Percentiles rank a stretch among this genome's conserved stretches.
Conservation (phyloP, 1,140 invertebrate species). For the Cotesia vestalis region DNA sequence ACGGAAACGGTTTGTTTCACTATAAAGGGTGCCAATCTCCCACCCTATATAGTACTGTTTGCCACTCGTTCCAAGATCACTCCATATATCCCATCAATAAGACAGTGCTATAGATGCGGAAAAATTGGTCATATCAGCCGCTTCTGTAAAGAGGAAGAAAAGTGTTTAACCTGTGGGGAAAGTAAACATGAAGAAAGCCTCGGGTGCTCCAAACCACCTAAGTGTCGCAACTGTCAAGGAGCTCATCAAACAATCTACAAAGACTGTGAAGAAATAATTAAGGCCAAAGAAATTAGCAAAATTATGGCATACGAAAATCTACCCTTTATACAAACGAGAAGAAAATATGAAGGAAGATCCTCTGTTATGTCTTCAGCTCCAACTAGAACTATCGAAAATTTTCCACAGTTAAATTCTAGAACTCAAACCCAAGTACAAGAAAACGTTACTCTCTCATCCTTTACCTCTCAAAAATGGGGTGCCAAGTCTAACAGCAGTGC, state of each 20-base stretch:
- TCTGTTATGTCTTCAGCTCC: no score
- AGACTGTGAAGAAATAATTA: background rate
- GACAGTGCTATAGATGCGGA: slow-evolving; percentile 3
- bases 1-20: background rate
- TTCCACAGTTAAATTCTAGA: no score
- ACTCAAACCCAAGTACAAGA: no score
- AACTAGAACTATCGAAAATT: no score
- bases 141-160: background rate
- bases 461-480: no score
- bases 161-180: background rate
- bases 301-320: slow-evolving; percentile 22
- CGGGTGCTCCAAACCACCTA: background rate
- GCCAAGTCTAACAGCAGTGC: no score
- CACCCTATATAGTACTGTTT: background rate
- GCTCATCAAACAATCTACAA: background rate
- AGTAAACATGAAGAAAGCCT: background rate
- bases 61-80: background rate
- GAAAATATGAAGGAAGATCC: background rate
- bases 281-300: slow-evolving; percentile 1
- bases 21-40: background rate
- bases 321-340: background rate
- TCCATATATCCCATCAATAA: background rate
- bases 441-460: no score
- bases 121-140: background rate
- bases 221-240: background rate